Percentiles rank a stretch among this genome's conserved stretches.
These are phyloP conservation scores for Phaethornis superciliosus DNA, from an alignment of 2,113 vertebrate genomes.

Conservation along the genomic window DNA sequence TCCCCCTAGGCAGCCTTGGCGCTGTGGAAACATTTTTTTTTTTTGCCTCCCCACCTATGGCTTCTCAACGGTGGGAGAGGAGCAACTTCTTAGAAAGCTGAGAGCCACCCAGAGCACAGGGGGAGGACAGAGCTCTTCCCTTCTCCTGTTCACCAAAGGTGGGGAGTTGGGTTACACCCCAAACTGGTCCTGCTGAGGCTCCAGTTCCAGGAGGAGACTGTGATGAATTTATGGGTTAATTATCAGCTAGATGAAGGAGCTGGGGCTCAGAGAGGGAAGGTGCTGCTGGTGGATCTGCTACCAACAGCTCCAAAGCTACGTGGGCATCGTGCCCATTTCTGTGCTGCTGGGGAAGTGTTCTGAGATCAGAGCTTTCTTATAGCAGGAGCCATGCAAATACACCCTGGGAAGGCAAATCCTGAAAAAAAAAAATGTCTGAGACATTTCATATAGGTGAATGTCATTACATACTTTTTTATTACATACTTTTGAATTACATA, in stretches of 20 bases:
- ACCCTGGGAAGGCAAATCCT: neutral
- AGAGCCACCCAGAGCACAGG: rapidly evolving
- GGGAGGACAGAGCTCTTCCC: neutral
- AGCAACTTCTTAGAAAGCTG: neutral
- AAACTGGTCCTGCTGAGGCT: neutral
- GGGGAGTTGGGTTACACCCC: neutral
- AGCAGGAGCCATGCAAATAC: neutral
- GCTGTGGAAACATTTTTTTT: neutral
- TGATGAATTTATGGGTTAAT: neutral
- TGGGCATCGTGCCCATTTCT: neutral
- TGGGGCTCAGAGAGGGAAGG: neutral
- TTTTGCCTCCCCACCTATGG: neutral
- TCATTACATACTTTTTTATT: too few species aligned
- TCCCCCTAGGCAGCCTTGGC: neutral
- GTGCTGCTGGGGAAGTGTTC: neutral
- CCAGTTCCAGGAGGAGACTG: neutral
- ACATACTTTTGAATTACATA: too few species aligned
- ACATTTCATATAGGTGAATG: neutral
- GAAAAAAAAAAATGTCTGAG: neutral
- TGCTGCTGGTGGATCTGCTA: neutral
- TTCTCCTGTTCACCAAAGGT: neutral
- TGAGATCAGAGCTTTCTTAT: neutral
- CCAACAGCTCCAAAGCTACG: neutral
- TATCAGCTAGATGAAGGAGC: neutral
- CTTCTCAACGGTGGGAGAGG: neutral